phyloP scores from a whole-genome alignment of 1,140 invertebrate species.

The Calosoma granatense region DNA sequence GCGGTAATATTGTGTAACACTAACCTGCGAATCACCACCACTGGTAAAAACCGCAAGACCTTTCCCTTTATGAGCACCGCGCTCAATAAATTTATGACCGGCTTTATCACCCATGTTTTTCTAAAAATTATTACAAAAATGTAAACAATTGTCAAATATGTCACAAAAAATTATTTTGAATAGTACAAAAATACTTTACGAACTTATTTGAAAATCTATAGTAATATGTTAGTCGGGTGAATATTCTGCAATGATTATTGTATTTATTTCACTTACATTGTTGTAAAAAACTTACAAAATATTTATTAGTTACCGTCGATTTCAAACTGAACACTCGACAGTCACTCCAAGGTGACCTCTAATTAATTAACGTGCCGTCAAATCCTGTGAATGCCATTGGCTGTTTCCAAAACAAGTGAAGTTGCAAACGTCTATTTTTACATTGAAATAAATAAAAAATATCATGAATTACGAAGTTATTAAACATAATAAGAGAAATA shows the following conservation, averaged over 20 bases:
- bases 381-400: neutral
- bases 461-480: no score
- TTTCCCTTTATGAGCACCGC: constrained; percentile 82
- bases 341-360: neutral
- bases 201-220: no score
- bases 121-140: constrained; percentile 11
- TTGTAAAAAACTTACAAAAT: no score
- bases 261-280: neutral
- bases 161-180: no score
- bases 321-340: neutral
- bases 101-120: constrained; percentile 42
- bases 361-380: neutral
- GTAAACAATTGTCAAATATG: neutral
- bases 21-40: constrained; percentile 91
- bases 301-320: neutral
- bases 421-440: neutral
- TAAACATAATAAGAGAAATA: no score
- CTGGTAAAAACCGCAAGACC: constrained; percentile 89
- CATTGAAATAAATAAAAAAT: neutral
- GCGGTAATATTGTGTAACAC: constrained; percentile 21
- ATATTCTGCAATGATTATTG: no score
- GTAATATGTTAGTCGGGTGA: no score
- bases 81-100: constrained; percentile 66
- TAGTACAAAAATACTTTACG: no score
- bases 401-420: neutral